Percentiles rank a stretch among this genome's conserved stretches.
Evolutionary conservation across 2,113 vertebrate species (phyloP).

Genomic region (Pygoscelis antarcticus): DNA sequence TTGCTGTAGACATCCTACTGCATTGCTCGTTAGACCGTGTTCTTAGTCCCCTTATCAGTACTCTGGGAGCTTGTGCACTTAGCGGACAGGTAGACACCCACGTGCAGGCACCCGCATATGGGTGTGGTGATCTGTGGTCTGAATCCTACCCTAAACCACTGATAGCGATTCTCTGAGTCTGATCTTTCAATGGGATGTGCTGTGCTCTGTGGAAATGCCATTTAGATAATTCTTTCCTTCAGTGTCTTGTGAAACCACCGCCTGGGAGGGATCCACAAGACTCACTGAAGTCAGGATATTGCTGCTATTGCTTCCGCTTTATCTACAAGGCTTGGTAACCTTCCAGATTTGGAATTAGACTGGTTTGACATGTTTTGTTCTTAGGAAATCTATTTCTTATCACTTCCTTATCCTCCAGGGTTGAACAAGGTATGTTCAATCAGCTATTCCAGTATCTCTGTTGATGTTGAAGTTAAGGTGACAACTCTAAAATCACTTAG

Average conservation of each 20-base stretch:
- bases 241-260: neutral
- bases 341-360: neutral
- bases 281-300: neutral
- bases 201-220: neutral
- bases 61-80: neutral
- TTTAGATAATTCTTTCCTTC: neutral
- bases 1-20: neutral
- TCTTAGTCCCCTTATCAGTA: neutral
- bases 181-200: neutral
- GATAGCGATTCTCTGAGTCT: neutral
- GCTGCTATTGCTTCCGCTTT: neutral
- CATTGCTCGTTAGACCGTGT: rapidly evolving
- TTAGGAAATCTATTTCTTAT: slow-evolving; percentile 10
- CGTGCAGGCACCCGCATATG: neutral
- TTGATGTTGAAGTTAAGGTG: neutral
- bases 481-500: neutral
- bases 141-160: neutral
- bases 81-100: neutral
- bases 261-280: neutral
- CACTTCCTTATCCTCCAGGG: neutral
- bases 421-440: neutral
- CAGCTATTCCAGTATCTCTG: neutral
- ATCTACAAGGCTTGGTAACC: neutral
- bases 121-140: neutral
- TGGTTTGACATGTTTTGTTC: neutral